Base-by-base conservation (phyloP, 1,140 invertebrate genomes). In the Drosophila sp. region DNA sequence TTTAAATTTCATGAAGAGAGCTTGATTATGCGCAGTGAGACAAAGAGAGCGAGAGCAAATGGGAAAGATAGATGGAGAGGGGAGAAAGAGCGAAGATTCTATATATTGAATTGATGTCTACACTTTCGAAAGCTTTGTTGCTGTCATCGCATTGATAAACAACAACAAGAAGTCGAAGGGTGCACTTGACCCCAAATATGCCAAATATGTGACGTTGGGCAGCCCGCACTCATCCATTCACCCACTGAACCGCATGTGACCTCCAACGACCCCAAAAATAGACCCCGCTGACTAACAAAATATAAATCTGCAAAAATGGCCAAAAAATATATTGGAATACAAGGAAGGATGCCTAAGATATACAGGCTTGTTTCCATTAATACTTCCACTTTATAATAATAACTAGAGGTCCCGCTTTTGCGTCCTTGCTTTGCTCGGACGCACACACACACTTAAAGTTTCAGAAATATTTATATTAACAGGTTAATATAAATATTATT, bases 1-100 rank as follows among this genome's bases (percentile, higher is more conserved):
- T 43, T 77, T 65, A 81, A 75, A 78, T 71, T 82, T 65, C 61
- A 70, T 51, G 9, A 16, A 8, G 46, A n/a, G 9, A 34, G 16
- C 6, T 18, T 43, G 27, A n/a, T 1, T 13, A 66, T 59, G 64
- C 43, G 51, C 67, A 65, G 40, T 43, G 18, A 41, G 59, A 45
- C 14, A 48, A 8, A 65, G 7, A 50, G 32, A 27, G 32, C 13
- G 32, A 14, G 38, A 58, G n/a, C 18, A 5, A 25, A 11, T 48
- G 14, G 27, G 18, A 62, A 34, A 36, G 45, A 32, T 18, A 58
- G 38, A 25, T n/a, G n/a, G n/a, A n/a, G n/a, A n/a, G n/a, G n/a
- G 21, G 6, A 14, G 6, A 27, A 21, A 8, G 36, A 38, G 36
- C 36, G n/a, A 11, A 25, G 18, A n/a, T 14, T 34, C 9, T 21